Conservation (phyloP, 2,888 invertebrate species). For the Rambutsinella grinnellia region DNA sequence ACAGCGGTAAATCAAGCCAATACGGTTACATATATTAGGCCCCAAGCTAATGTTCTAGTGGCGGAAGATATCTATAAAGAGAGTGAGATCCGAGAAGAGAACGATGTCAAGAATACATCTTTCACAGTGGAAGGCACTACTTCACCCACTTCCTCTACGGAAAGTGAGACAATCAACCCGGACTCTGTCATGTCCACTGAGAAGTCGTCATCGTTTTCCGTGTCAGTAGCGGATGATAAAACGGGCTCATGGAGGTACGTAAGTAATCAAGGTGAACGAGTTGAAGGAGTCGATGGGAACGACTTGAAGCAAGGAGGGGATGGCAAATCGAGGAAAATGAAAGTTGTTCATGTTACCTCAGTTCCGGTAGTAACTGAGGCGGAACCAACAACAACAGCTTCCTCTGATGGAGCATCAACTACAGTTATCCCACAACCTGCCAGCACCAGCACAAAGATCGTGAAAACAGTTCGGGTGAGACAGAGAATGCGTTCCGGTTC, state of each 20-base stretch:
- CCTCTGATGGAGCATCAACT: slow-evolving; percentile 31
- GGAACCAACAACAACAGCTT: slow-evolving; percentile 20
- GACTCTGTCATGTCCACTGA: slow-evolving; percentile 56
- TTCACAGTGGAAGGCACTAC: slow-evolving; percentile 11
- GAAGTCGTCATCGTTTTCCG: slow-evolving; percentile 60
- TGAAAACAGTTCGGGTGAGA: slow-evolving; percentile 65
- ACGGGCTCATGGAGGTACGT: background rate
- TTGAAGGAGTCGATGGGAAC: slow-evolving; percentile 13
- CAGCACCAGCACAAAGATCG: slow-evolving; percentile 65
- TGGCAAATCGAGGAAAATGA: slow-evolving; percentile 17
- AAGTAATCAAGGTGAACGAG: slow-evolving; percentile 27
- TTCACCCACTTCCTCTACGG: slow-evolving; percentile 1
- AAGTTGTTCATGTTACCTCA: slow-evolving; percentile 38
- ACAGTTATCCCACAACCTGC: slow-evolving; percentile 46
- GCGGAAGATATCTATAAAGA: slow-evolving; percentile 64
- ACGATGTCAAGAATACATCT: slow-evolving; percentile 6
- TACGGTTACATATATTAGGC: slow-evolving; percentile 23
- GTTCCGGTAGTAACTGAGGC: slow-evolving; percentile 30
- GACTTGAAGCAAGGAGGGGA: slow-evolving; percentile 39
- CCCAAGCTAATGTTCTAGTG: slow-evolving; percentile 42
- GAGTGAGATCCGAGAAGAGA: slow-evolving; percentile 58
- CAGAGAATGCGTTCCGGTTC: slow-evolving; percentile 64
- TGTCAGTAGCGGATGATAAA: slow-evolving; percentile 51
- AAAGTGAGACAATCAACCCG: slow-evolving; percentile 32
- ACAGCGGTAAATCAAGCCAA: background rate